Evolutionary conservation across 2,888 invertebrate species (phyloP).

Genomic region (Hypercompe scribonia): DNA sequence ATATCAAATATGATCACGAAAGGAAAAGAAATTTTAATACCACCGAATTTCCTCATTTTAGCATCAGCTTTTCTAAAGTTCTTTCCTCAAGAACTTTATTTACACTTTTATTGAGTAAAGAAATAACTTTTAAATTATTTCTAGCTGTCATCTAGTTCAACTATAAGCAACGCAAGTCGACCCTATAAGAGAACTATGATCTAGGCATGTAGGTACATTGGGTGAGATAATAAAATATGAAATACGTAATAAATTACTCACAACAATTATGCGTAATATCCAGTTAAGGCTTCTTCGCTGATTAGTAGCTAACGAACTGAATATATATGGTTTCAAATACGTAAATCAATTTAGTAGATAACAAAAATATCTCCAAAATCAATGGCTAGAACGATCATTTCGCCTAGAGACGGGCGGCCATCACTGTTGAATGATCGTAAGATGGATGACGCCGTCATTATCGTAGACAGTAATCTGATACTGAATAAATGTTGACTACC

Average conservation of each 20-base stretch:
- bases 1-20: too few species aligned
- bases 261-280: background rate
- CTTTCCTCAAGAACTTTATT: too few species aligned
- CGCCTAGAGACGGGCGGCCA: slow-evolving; percentile 11
- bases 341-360: background rate
- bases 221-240: background rate
- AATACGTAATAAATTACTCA: background rate
- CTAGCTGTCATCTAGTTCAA: background rate
- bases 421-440: slow-evolving; percentile 40
- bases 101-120: too few species aligned
- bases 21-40: too few species aligned
- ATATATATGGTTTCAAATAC: background rate
- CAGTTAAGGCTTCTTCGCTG: background rate
- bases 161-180: background rate
- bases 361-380: background rate
- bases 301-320: background rate
- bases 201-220: background rate
- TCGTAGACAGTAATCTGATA: slow-evolving; percentile 47
- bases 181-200: background rate
- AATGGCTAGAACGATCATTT: slow-evolving; percentile 4
- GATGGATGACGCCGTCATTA: slow-evolving; percentile 50
- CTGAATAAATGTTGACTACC: slow-evolving; percentile 25
- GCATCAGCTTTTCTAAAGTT: too few species aligned
- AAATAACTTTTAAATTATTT: background rate
- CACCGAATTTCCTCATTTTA: too few species aligned